These are phyloP conservation scores for Actinernus sp. DNA, from an alignment of 92 coral and sea anemone genomes.

Conservation along the genomic window DNA sequence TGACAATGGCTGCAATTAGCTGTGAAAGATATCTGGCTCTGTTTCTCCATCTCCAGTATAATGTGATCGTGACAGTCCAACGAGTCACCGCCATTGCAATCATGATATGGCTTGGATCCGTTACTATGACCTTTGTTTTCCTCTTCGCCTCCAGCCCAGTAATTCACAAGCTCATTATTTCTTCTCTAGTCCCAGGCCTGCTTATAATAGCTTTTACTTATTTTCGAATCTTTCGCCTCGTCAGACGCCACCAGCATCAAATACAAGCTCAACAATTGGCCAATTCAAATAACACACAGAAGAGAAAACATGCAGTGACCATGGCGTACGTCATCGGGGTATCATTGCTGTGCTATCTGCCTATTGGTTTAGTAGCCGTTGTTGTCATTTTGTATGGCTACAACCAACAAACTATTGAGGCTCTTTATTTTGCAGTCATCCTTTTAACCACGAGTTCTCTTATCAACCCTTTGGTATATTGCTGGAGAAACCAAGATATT, in stretches of 20 bases:
- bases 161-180: neutral
- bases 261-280: neutral
- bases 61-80: conserved; percentile 17
- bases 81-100: conserved; percentile 23
- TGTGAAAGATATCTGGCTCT: conserved; percentile 46
- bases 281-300: neutral
- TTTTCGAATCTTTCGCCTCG: conserved; percentile 12
- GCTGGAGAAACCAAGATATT: conserved; percentile 18
- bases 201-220: neutral
- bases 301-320: conserved; percentile 21
- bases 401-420: neutral
- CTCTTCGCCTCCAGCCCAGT: neutral
- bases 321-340: conserved; percentile 35
- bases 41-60: conserved; percentile 31
- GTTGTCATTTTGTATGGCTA: neutral
- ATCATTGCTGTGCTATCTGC: conserved; percentile 12
- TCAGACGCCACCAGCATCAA: conserved; percentile 7
- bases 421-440: neutral
- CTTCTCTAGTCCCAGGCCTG: conserved; percentile 8
- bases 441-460: conserved; percentile 8
- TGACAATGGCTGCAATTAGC: conserved; percentile 40
- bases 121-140: neutral
- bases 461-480: conserved; percentile 20
- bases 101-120: conserved; percentile 1
- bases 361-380: neutral